Conservation (phyloP, 2,797 vertebrate genomes). For the Selene dorsalis region DNA sequence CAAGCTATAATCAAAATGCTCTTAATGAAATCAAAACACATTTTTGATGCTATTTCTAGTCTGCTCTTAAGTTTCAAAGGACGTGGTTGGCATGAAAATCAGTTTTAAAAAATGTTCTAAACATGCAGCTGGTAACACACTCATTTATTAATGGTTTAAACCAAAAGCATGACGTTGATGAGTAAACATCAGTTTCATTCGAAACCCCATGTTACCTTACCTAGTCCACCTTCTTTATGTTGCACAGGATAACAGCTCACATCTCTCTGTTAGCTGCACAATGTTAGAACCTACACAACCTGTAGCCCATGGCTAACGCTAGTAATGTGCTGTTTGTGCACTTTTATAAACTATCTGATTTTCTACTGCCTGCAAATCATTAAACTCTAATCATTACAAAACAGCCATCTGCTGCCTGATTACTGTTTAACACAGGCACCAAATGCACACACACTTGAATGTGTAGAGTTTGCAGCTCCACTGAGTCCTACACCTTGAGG, state of each 20-base stretch:
- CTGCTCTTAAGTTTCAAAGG: conserved; percentile 9
- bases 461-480: conserved; percentile 33
- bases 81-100: conserved; percentile 1
- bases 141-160: neutral
- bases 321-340: conserved; percentile 47
- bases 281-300: conserved; percentile 9
- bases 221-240: neutral
- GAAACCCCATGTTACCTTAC: neutral
- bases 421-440: conserved; percentile 63
- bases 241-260: neutral
- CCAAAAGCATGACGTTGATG: neutral
- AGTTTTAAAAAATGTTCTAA: neutral
- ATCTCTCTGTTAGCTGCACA: neutral
- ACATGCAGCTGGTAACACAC: neutral
- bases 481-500: conserved; percentile 23
- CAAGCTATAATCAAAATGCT: neutral
- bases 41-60: neutral
- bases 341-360: conserved; percentile 43
- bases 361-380: conserved; percentile 55
- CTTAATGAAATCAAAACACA: neutral
- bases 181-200: neutral
- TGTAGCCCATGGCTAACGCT: conserved; percentile 1
- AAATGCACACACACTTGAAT: conserved; percentile 10
- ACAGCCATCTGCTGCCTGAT: conserved; percentile 67
- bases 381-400: conserved; percentile 75